These are phyloP conservation scores for Gymnothorax javanicus DNA, from an alignment of 2,797 vertebrate species.

Conservation along the genomic window DNA sequence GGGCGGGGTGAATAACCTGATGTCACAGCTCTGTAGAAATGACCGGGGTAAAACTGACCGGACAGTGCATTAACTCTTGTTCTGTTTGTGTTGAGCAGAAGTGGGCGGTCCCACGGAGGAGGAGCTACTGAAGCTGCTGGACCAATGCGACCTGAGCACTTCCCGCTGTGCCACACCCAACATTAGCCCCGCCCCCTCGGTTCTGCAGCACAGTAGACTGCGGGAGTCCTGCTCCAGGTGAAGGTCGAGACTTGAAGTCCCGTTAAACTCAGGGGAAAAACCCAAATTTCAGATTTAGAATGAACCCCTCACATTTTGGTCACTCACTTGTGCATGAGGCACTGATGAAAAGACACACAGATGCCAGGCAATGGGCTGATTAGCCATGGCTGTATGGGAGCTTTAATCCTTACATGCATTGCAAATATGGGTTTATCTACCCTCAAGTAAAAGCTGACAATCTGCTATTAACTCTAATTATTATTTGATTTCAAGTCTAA, in stretches of 20 bases:
- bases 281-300: not conserved
- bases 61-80: not conserved
- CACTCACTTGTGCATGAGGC: not conserved
- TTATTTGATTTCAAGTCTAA: not conserved
- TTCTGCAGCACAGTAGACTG: conserved; percentile 88
- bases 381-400: not conserved
- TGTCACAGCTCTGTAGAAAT: not conserved
- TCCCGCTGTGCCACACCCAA: conserved; percentile 96
- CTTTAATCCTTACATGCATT: not conserved
- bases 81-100: conserved; percentile 64
- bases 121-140: conserved; percentile 90
- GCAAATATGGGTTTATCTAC: not conserved
- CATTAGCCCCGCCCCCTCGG: conserved; percentile 93
- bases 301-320: not conserved
- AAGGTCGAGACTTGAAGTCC: not conserved
- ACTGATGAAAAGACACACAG: not conserved
- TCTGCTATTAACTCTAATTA: not conserved
- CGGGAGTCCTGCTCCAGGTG: conserved; percentile 93
- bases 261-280: not conserved
- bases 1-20: too few relatives aligned
- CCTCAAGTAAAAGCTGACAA: not conserved
- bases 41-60: not conserved
- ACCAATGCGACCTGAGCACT: conserved; percentile 94
- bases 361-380: not conserved
- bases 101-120: conserved; percentile 91